phyloP scores from a whole-genome alignment of 2,888 invertebrate genomes.

The Phengaris alcon region DNA sequence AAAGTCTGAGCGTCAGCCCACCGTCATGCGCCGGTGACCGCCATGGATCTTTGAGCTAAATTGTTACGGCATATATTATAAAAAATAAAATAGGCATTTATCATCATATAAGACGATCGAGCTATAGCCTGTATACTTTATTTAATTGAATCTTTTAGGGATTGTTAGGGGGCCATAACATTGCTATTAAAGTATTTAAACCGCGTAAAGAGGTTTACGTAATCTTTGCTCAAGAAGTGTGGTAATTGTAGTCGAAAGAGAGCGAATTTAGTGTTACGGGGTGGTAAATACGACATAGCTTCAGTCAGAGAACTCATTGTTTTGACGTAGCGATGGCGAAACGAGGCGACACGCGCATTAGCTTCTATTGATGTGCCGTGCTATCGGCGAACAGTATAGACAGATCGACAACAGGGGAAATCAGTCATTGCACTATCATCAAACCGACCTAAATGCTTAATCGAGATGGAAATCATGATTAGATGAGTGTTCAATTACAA shows the following conservation, averaged over 20 bases:
- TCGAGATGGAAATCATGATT: constrained; percentile 69
- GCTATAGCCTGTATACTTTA: no score
- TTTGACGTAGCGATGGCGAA: constrained; percentile 56
- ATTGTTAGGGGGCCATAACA: not conserved
- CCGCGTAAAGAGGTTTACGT: constrained; percentile 16
- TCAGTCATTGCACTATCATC: constrained; percentile 58
- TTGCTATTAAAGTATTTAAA: not conserved
- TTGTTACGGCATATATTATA: constrained; percentile 41
- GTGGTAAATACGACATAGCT: constrained; percentile 57
- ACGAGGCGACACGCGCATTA: constrained; percentile 74
- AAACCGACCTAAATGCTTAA: constrained; percentile 68
- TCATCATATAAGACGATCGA: not conserved
- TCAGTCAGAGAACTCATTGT: constrained; percentile 53
- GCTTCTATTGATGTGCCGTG: constrained; percentile 63
- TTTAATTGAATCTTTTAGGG: not conserved
- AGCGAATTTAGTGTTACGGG: constrained; percentile 54
- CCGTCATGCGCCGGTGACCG: constrained; percentile 45
- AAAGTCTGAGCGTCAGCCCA: constrained; percentile 37
- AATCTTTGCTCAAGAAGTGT: constrained; percentile 39
- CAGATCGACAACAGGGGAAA: constrained; percentile 58
- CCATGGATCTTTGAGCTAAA: constrained; percentile 57
- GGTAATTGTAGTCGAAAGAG: constrained; percentile 65
- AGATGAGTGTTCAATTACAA: constrained; percentile 65
- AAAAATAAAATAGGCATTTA: not conserved
- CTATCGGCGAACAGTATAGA: constrained; percentile 36